Evolutionary conservation across 2,888 invertebrate genomes (phyloP), one percentile per base, ranked within the genome.

Genomic region (Andrena bucephala): DNA sequence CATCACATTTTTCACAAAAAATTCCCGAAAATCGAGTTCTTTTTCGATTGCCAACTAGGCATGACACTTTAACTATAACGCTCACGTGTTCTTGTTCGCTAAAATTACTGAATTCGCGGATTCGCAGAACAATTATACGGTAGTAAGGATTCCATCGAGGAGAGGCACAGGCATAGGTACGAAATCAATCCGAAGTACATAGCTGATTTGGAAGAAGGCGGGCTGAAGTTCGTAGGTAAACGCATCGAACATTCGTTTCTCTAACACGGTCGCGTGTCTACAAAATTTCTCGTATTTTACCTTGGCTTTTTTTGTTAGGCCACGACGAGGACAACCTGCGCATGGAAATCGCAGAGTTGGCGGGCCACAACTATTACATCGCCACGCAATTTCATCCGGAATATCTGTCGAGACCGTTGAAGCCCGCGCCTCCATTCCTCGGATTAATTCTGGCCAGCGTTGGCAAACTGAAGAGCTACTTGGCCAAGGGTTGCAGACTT

Each of bases 331-430:
- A 96, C n/a, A 96, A 96, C 75, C 95, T 96, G 76, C 96, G 99
- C 36, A 99, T 99, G 99, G 99, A 99, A 95, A 97, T 99, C 48
- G 96, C 98, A 66, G 97, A 98, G 91, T 94, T 99, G 20, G 96
- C 96, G 72, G 96, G 95, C 70, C 99, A 99, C 94, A 97, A 97
- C 0, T 99, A 97, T 94, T 99, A 97, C 93, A 97, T 99, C 5
- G 97, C 97, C 0, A 99, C 99, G 1, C 99, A 99, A 94, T 99
- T 97, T 94, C 99, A 99, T 94, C 99, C 99, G 0, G 99, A 99
- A 94, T 99, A 99, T 94, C 95, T 99, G 81, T 98, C 98, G 0
- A 95, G 99, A 1, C 99, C 99, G 0, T 94, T 99, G 85, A 96
- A 96, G 70, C 99, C 99, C 0, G 99, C 99, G 29, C 98, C 99